A percentile compares a stretch with the other conserved stretches of the same genome.
These are phyloP conservation scores for Piscicola geometra DNA, from an alignment of 2,888 invertebrate species.

Conservation along the genomic window DNA sequence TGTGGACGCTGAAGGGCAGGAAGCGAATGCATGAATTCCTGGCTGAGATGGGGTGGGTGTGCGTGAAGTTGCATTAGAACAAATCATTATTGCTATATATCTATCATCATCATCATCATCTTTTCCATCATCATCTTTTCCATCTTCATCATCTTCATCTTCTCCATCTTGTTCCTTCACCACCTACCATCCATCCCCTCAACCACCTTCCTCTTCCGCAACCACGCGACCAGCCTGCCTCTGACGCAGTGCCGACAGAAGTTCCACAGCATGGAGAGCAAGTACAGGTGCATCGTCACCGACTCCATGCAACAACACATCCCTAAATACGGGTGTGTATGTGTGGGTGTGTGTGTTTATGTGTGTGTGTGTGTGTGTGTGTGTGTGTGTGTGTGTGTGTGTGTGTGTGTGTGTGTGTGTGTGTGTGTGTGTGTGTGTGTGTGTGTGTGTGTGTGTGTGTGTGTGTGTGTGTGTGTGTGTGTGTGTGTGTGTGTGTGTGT, in stretches of 20 bases:
- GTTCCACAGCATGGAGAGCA: conserved; percentile 73
- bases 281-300: conserved; percentile 66
- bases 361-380: no score
- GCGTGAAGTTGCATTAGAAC: background rate
- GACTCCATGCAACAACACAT: conserved; percentile 62
- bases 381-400: background rate
- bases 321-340: conserved; percentile 44
- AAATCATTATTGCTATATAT: conserved; percentile 3
- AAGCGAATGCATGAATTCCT: conserved; percentile 75
- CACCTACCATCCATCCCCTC: background rate
- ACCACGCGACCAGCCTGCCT: background rate
- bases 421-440: no score
- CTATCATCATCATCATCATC: background rate
- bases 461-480: no score
- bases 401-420: no score
- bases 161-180: background rate
- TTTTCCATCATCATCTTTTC: background rate
- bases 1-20: conserved; percentile 82
- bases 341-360: no score
- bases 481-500: no score
- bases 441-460: no score
- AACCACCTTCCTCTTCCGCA: conserved; percentile 52
- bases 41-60: conserved; percentile 78
- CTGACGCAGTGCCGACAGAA: conserved; percentile 22
- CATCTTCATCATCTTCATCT: background rate